Base-by-base conservation (phyloP, 2,888 invertebrate species). In the Crematogaster levior region DNA sequence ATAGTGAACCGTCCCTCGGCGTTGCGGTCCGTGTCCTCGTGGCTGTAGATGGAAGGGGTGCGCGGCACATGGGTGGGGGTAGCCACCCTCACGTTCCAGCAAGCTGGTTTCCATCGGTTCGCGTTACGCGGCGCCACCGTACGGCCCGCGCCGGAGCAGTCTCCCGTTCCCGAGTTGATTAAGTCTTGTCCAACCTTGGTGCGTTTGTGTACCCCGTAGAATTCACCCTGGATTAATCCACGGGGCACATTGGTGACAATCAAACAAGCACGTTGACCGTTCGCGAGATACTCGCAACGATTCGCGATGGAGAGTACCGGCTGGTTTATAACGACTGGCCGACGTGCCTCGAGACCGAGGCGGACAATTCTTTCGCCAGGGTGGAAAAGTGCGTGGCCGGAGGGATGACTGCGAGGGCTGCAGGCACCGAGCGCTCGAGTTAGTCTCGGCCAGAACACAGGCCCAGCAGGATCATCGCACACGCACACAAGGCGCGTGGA, bases 361-460 rank as follows among this genome's bases (percentile, higher is more conserved):
- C 3, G 82, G 93, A 86, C 92, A 93, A 92, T 93, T 90, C 74
- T 92, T 93, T 91, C 74, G 72, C 91, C 86, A 88, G 90, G 92
- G 91, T 88, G 89, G 89, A 90, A 93, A 93, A 94, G 93, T 94
- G 94, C 94, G 94, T 93, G 91, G 90, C 90, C 92, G 93, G 94
- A 94, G 94, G 94, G 94, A 94, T 94, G 94, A 93, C 94, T 93
- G 92, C 91, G 93, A 93, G 93, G 93, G 93, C 93, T 93, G 93
- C 93, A 92, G 93, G 91, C 92, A 91, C 90, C 91, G 92, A 91
- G 93, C 91, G 92, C 91, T 92, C 93, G 93, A 93, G 93, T 93
- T 93, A 94, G 94, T 94, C 94, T 94, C 92, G 94, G 93, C 92
- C 94, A 92, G 94, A 94, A 92, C 93, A 92, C 94, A 94, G 94